Evolutionary conservation across 2,113 vertebrate species (phyloP), one percentile per base, ranked within the genome.

Genomic region (Lasiurus borealis): DNA sequence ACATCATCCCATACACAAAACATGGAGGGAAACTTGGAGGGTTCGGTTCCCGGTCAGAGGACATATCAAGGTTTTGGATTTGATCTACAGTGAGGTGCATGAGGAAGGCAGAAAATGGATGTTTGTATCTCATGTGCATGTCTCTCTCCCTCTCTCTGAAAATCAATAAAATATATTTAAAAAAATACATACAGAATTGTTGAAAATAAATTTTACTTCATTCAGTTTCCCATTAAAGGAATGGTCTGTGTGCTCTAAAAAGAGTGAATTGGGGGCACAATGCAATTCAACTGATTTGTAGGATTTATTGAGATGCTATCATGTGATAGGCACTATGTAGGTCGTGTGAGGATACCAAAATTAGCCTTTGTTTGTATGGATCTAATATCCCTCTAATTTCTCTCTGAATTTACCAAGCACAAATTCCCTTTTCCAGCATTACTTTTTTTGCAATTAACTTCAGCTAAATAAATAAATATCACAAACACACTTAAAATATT

Each of bases 341-440:
- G 21, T 76, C 36, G 14, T 73, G 10, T 64, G 50, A 80, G 27
- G 21, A 81, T 9, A 73, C 10, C 57, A 80, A 75, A 52, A 31
- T 9, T 50, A 46, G 8, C 1, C 9, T 19, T 11, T 81, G 4
- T 9, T 19, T 88, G 84, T 64, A 14, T n/a, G 1, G 8, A 64
- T 62, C 15, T 82, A 12, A 36, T 91, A 82, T 66, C 88, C 25
- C n/a, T n/a, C 23, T 89, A 15, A 76, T 34, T 29, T 78, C 73
- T 90, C 64, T 64, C 52, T 88, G 13, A 92, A 72, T 80, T 87
- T 77, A 54, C 36, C 90, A 92, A 88, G 15, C 14, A 88, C 29
- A 86, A 80, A 72, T 90, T 88, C 23, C 10, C 34, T 88, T 91
- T 81, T 19, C 2, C 8, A 72, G 31, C 31, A 6, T 72, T 73